These are phyloP conservation scores for Capitella teleta DNA, from an alignment of 1,140 invertebrate genomes.

Conservation along the genomic window DNA sequence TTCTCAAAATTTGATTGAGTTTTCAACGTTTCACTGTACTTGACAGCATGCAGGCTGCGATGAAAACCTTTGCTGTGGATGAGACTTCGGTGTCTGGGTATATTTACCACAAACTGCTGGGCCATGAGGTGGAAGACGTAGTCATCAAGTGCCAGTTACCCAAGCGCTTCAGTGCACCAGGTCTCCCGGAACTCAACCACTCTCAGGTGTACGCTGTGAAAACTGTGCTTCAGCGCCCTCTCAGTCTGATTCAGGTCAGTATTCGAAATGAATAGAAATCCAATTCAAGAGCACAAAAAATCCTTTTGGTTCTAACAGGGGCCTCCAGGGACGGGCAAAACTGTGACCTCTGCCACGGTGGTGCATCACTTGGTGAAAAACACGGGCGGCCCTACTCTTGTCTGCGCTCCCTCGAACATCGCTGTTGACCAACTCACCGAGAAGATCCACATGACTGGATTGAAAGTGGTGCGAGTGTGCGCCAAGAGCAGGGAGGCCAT, in stretches of 20 bases:
- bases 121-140: conserved; percentile 94
- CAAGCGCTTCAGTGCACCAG: conserved; percentile 92
- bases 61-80: conserved; percentile 91
- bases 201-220: conserved; percentile 99
- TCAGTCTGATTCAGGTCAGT: conserved; percentile 84
- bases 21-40: too few species aligned
- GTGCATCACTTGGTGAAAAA: conserved; percentile 96
- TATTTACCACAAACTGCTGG: conserved; percentile 91
- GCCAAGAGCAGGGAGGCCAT: conserved; percentile 97
- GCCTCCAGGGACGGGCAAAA: conserved; percentile 90
- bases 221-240: conserved; percentile 88
- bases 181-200: conserved; percentile 92
- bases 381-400: conserved; percentile 79
- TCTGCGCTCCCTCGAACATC: conserved; percentile 97
- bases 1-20: too few species aligned
- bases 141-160: conserved; percentile 69
- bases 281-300: not conserved
- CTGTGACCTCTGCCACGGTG: conserved; percentile 97
- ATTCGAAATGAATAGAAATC: not conserved
- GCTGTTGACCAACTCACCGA: conserved; percentile 98
- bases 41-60: conserved; percentile 87
- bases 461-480: conserved; percentile 91
- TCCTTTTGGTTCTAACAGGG: conserved; percentile 34
- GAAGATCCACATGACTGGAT: conserved; percentile 93
- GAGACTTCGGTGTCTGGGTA: conserved; percentile 92